phyloP scores from a whole-genome alignment of 2,888 invertebrate genomes.

The Orthosia incerta region DNA sequence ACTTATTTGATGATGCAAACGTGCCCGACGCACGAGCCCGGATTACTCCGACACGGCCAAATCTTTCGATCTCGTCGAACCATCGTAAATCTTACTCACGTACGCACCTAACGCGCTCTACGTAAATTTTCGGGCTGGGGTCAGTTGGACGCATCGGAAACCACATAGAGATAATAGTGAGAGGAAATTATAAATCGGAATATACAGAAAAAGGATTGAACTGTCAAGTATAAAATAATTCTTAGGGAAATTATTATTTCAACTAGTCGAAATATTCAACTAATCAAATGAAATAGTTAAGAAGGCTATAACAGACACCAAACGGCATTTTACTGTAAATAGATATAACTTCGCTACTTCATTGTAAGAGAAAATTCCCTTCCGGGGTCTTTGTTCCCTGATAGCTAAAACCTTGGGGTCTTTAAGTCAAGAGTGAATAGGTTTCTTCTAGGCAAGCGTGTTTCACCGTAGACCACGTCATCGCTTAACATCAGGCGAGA shows the following conservation, averaged over 20 bases:
- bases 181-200: neutral
- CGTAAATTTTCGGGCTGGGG: conserved; percentile 41
- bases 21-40: conserved; percentile 33
- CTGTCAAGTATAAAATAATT: neutral
- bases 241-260: no score
- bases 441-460: no score
- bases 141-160: conserved; percentile 35
- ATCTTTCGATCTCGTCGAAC: conserved; percentile 42
- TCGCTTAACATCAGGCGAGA: no score
- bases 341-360: neutral
- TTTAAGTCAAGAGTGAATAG: no score
- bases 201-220: neutral
- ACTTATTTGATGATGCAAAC: conserved; percentile 60
- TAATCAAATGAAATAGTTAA: neutral
- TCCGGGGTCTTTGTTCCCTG: no score
- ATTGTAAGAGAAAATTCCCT: conserved; percentile 5
- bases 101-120: conserved; percentile 33
- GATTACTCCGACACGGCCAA: conserved; percentile 31
- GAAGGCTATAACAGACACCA: no score
- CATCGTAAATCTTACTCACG: conserved; percentile 60
- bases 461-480: no score
- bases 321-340: neutral
- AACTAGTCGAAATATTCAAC: no score
- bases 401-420: no score
- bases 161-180: conserved; percentile 2